A percentile compares a stretch with the other conserved stretches of the same genome.
Evolutionary conservation across 2,113 vertebrate genomes (phyloP).

Genomic region (Mobula birostris): DNA sequence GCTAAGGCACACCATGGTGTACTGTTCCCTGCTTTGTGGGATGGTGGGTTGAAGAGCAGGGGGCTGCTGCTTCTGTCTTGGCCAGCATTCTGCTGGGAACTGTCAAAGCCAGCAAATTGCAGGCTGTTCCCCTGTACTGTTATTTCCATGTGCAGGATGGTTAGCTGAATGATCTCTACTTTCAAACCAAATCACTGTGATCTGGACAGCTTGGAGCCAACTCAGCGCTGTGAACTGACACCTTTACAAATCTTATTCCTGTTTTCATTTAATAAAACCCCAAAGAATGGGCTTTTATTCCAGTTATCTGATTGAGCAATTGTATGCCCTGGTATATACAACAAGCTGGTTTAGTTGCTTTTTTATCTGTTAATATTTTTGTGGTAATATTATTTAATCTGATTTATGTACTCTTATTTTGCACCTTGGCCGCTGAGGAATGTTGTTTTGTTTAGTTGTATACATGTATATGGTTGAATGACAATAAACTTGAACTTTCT

Average conservation of each 20-base stretch:
- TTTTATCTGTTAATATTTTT: no score
- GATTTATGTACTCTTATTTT: no score
- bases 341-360: background rate
- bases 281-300: background rate
- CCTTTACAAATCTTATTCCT: background rate
- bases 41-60: background rate
- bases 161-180: background rate
- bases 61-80: background rate
- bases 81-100: background rate
- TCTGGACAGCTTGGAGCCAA: background rate
- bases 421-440: no score
- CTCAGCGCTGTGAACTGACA: background rate
- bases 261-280: background rate
- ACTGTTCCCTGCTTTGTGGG: background rate
- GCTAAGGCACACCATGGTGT: background rate
- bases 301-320: background rate
- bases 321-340: background rate
- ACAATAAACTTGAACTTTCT: no score
- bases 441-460: no score
- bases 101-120: background rate
- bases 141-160: background rate
- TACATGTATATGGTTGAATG: no score
- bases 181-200: background rate
- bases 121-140: background rate
- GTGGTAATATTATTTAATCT: no score